A percentile compares a stretch with the other conserved stretches of the same genome.
phyloP scores from a whole-genome alignment of 2,888 invertebrate genomes.

The Diabrotica balteata region DNA sequence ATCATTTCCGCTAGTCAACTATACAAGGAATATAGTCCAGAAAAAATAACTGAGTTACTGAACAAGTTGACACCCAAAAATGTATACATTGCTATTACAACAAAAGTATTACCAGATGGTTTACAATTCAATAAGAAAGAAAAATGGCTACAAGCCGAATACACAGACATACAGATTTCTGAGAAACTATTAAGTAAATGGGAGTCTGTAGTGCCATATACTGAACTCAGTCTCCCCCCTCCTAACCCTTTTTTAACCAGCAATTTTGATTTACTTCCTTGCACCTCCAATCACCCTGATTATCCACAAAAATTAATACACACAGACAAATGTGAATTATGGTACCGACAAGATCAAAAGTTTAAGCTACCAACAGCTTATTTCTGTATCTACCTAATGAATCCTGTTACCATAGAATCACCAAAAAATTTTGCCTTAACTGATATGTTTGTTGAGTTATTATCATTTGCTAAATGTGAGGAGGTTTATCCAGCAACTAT shows the following conservation, averaged over 20 bases:
- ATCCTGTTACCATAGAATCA: slow-evolving; percentile 69
- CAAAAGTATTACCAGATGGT: slow-evolving; percentile 65
- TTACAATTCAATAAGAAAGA: slow-evolving; percentile 71
- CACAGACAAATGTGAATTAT: slow-evolving; percentile 70
- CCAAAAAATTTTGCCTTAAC: slow-evolving; percentile 51
- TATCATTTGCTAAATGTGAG: slow-evolving; percentile 41
- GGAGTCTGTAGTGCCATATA: slow-evolving; percentile 65
- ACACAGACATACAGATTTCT: slow-evolving; percentile 71
- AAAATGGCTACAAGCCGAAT: slow-evolving; percentile 86
- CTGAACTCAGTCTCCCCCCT: slow-evolving; percentile 72
- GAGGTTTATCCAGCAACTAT: slow-evolving; percentile 43
- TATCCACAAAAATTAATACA: slow-evolving; percentile 68
- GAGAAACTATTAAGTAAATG: slow-evolving; percentile 70
- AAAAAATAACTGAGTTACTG: slow-evolving; percentile 67
- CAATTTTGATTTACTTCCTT: slow-evolving; percentile 70
- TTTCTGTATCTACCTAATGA: slow-evolving; percentile 76
- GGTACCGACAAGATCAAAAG: slow-evolving; percentile 85
- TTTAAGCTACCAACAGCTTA: slow-evolving; percentile 81
- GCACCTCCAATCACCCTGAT: slow-evolving; percentile 54
- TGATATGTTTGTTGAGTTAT: slow-evolving; percentile 41
- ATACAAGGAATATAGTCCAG: slow-evolving; percentile 78
- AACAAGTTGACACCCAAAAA: slow-evolving; percentile 69
- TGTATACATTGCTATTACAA: slow-evolving; percentile 74
- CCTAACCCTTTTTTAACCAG: slow-evolving; percentile 77
- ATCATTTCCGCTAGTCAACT: slow-evolving; percentile 79